These are phyloP conservation scores for Enteromius afrohamiltoni DNA, from an alignment of 2,797 vertebrate species.

Conservation along the genomic window DNA sequence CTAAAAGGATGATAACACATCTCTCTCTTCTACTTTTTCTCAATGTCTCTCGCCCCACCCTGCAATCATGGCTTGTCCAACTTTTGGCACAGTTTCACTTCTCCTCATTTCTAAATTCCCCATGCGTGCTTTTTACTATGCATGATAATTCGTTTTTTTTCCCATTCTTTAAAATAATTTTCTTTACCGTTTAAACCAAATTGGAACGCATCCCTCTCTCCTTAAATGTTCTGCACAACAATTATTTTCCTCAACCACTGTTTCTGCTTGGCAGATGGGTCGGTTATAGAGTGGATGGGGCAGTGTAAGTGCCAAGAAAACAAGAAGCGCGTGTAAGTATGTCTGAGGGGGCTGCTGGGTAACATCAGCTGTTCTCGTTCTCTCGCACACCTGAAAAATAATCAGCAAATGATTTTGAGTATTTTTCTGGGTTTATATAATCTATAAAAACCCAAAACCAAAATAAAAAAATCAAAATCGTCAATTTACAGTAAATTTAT, in stretches of 20 bases:
- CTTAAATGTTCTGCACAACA: constrained; percentile 22
- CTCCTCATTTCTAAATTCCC: constrained; percentile 3
- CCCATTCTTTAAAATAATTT: neutral
- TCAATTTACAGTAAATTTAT: neutral
- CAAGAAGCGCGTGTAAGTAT: constrained; percentile 19
- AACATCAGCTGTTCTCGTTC: constrained; percentile 21
- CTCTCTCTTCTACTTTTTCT: neutral
- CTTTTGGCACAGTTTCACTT: neutral
- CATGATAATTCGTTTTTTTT: neutral
- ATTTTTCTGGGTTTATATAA: no score
- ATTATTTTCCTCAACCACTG: constrained; percentile 25
- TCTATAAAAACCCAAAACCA: neutral
- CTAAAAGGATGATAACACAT: neutral
- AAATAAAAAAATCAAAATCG: neutral
- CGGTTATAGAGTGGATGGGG: neutral
- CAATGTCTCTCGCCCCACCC: neutral
- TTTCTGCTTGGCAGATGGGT: constrained; percentile 29
- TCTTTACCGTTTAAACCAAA: constrained; percentile 9
- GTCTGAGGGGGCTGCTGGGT: constrained; percentile 29
- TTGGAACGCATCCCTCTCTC: constrained; percentile 37
- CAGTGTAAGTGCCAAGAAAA: constrained; percentile 38
- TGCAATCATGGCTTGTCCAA: neutral
- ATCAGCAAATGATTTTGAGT: no score
- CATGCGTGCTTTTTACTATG: neutral
- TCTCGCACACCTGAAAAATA: neutral